Evolutionary conservation across 53 echinoderm and acorn worm genomes (phyloP).

Genomic region (Patiria pectinifera): DNA sequence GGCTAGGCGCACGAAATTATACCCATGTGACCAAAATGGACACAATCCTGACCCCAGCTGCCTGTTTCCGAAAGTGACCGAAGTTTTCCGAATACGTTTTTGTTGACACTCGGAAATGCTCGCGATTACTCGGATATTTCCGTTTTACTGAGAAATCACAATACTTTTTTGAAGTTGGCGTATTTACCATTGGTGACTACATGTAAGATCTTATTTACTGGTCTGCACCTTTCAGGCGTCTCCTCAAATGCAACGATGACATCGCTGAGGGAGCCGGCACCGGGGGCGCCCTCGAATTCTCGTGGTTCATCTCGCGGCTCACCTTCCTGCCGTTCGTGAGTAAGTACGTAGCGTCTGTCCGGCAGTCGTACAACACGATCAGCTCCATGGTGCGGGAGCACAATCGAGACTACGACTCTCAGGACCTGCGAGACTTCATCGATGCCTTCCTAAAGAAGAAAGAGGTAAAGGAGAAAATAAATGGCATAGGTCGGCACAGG

Average conservation of each 20-base stretch:
- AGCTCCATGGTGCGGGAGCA: slow-evolving; percentile 15
- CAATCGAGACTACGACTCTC: slow-evolving; percentile 34
- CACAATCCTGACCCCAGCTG: too few relatives aligned
- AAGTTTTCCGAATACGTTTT: too few relatives aligned
- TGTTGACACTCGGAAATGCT: too few relatives aligned
- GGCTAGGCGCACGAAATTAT: too few relatives aligned
- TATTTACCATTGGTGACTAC: too few relatives aligned
- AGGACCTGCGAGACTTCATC: slow-evolving; percentile 8
- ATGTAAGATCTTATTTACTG: too few relatives aligned
- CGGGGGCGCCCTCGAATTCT: slow-evolving; percentile 41
- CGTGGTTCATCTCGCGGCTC: slow-evolving; percentile 10
- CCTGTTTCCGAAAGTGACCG: too few relatives aligned
- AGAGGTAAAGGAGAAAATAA: not conserved
- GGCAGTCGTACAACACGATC: not conserved
- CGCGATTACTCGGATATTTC: too few relatives aligned
- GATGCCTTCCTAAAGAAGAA: slow-evolving; percentile 10
- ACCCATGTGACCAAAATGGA: too few relatives aligned
- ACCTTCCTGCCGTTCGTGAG: slow-evolving; percentile 41
- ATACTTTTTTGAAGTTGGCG: too few relatives aligned
- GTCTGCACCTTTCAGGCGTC: not conserved
- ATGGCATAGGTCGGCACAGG: too few relatives aligned
- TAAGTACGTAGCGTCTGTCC: slow-evolving; percentile 12
- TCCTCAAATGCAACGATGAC: not conserved
- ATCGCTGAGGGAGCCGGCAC: slow-evolving; percentile 10
- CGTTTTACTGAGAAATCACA: too few relatives aligned